Evolutionary conservation across 2,113 vertebrate species (phyloP).

Genomic region (Patagioenas fasciata): DNA sequence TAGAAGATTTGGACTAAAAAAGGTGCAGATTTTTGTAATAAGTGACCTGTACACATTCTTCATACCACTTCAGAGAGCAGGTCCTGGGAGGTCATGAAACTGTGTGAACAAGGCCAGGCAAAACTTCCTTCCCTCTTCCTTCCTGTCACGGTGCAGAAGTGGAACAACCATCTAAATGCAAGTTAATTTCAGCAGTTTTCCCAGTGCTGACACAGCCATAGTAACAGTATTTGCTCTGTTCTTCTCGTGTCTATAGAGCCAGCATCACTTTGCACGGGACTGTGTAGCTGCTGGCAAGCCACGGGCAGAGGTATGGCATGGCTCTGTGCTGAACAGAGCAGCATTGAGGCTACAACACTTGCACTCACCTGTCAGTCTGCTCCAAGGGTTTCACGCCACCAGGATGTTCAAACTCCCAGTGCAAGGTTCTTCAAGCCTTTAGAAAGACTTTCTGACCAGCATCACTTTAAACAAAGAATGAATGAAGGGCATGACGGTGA

Average conservation of each 20-base stretch:
- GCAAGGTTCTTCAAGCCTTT: background rate
- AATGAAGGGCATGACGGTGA: background rate
- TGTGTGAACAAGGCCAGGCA: background rate
- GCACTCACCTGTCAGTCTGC: too few relatives aligned
- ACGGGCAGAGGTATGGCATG: background rate
- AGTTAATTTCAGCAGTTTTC: background rate
- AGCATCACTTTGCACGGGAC: background rate
- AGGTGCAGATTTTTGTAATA: background rate
- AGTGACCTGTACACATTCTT: background rate
- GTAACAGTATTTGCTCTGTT: background rate
- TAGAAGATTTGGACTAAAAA: background rate
- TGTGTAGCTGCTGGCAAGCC: background rate
- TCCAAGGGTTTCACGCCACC: too few relatives aligned
- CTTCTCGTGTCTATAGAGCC: fast-evolving
- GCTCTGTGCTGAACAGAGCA: background rate
- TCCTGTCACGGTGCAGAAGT: background rate
- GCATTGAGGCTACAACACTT: background rate
- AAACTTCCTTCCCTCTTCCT: background rate
- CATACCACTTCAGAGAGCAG: background rate
- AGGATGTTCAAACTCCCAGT: background rate
- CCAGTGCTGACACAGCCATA: background rate
- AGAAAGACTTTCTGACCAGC: background rate
- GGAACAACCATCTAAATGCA: background rate
- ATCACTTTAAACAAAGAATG: background rate
- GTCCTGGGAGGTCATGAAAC: background rate